phyloP scores from a whole-genome alignment of 2,113 vertebrate genomes.

The Alosa alosa region DNA sequence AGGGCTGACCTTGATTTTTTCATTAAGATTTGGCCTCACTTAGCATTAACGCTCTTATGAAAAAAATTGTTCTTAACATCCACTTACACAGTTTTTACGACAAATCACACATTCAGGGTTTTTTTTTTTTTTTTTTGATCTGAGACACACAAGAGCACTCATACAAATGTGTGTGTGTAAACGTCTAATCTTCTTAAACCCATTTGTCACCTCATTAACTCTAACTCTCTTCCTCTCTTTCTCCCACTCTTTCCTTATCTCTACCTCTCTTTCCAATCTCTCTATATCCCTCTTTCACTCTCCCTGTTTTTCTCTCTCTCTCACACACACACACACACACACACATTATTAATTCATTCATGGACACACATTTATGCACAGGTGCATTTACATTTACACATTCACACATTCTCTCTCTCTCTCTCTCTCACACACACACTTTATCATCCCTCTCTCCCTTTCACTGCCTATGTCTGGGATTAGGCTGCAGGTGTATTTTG shows the following conservation, averaged over 20 bases:
- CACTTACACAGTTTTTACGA: too few species aligned
- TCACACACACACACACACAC: constrained; percentile 23
- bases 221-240: too few species aligned
- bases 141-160: too few species aligned
- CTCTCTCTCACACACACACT: constrained; percentile 12
- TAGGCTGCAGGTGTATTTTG: constrained; percentile 35
- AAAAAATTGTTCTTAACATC: too few species aligned
- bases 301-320: constrained; percentile 17
- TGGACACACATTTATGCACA: background rate
- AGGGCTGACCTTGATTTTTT: too few species aligned
- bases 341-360: background rate
- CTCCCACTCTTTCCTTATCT: background rate
- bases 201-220: background rate
- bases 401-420: background rate
- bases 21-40: too few species aligned
- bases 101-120: too few species aligned
- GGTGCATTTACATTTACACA: background rate
- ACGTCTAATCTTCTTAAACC: background rate
- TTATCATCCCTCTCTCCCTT: background rate
- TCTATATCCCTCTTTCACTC: constrained; percentile 14
- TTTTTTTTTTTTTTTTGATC: too few species aligned
- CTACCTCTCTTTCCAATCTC: constrained; percentile 26
- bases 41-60: too few species aligned
- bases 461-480: constrained; percentile 27
- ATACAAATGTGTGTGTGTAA: background rate